Percentiles rank a stretch among this genome's conserved stretches.
Evolutionary conservation across 2,797 vertebrate genomes (phyloP).

Genomic region (Rallus crepitans): DNA sequence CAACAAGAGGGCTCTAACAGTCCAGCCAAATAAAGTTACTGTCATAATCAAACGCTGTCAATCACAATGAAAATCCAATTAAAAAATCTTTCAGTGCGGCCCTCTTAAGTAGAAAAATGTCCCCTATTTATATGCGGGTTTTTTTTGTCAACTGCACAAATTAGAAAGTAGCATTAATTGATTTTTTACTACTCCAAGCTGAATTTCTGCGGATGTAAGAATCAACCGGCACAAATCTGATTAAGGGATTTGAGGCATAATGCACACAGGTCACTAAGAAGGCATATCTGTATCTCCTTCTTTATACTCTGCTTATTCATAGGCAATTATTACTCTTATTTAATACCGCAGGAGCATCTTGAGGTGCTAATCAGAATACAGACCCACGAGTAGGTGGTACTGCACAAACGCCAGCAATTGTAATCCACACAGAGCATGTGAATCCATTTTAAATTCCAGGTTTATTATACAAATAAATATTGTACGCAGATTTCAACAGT

Average conservation of each 20-base stretch:
- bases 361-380: slow-evolving; percentile 3
- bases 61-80: slow-evolving; percentile 84
- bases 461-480: slow-evolving; percentile 13
- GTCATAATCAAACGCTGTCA: slow-evolving; percentile 80
- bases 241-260: slow-evolving; percentile 63
- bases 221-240: slow-evolving; percentile 53
- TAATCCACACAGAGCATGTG: neutral
- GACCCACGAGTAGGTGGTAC: neutral
- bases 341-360: slow-evolving; percentile 41
- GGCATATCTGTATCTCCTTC: slow-evolving; percentile 47
- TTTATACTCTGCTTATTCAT: slow-evolving; percentile 39
- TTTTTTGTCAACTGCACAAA: slow-evolving; percentile 66
- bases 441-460: slow-evolving; percentile 53
- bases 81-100: slow-evolving; percentile 72
- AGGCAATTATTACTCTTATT: slow-evolving; percentile 64
- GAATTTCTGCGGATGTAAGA: slow-evolving; percentile 48
- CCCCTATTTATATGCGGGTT: slow-evolving; percentile 65
- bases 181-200: slow-evolving; percentile 59
- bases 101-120: slow-evolving; percentile 76
- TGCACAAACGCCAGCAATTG: neutral
- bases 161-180: slow-evolving; percentile 74
- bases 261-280: slow-evolving; percentile 59
- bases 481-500: neutral
- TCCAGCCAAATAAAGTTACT: slow-evolving; percentile 82
- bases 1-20: slow-evolving; percentile 72